Evolutionary conservation across 2,113 vertebrate genomes (phyloP).

Genomic region (Apteryx mantelli): DNA sequence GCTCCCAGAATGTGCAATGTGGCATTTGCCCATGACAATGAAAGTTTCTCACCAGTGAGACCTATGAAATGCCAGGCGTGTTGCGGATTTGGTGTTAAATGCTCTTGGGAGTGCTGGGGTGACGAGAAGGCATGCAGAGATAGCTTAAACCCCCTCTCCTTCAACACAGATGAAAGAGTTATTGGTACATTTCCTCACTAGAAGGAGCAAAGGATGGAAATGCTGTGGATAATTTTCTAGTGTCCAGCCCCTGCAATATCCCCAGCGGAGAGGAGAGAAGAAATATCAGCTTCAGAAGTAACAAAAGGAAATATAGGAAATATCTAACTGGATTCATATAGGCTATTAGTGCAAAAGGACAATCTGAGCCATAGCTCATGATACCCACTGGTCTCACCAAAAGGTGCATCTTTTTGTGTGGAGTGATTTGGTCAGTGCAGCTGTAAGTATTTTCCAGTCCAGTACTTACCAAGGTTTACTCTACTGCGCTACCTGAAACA

Average conservation of each 20-base stretch:
- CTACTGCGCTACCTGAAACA: not conserved
- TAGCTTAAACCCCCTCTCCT: slow-evolving; percentile 1
- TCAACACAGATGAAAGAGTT: slow-evolving; percentile 12
- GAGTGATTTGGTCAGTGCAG: not conserved
- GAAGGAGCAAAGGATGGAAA: not conserved
- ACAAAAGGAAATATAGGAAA: not conserved
- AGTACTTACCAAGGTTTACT: not conserved
- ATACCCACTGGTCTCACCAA: not conserved
- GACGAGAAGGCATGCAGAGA: not conserved
- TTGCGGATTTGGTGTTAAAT: slow-evolving; percentile 24
- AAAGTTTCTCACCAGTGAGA: slow-evolving; percentile 30
- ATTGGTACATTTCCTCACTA: slow-evolving; percentile 3
- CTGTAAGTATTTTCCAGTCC: not conserved
- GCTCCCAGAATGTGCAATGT: slow-evolving; percentile 21
- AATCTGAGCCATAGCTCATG: not conserved
- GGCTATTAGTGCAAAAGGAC: not conserved
- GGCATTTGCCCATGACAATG: slow-evolving; percentile 46
- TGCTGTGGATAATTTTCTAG: not conserved
- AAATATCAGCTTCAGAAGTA: not conserved
- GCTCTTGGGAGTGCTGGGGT: not conserved
- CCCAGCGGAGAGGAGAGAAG: not conserved
- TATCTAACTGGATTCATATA: not conserved
- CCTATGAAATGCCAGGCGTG: not conserved
- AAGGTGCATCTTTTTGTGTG: not conserved
- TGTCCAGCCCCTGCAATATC: not conserved